These are phyloP conservation scores for Lissonota sp. DNA, from an alignment of 2,888 invertebrate genomes.

Conservation along the genomic window DNA sequence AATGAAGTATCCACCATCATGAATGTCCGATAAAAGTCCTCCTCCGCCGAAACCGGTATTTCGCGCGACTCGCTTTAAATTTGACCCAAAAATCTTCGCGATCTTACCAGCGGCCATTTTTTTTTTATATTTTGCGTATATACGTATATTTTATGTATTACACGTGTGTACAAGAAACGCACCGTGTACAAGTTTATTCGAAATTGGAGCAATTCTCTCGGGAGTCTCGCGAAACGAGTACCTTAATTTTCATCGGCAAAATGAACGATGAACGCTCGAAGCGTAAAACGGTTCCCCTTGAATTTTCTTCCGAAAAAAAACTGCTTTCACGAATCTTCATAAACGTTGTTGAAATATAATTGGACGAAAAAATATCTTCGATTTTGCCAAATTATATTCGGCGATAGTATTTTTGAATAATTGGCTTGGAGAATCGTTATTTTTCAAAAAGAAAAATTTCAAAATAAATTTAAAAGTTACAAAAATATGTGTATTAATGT, in stretches of 20 bases:
- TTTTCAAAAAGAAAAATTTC: too few relatives aligned
- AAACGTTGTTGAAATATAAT: neutral
- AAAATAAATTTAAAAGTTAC: too few relatives aligned
- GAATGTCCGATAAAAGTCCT: slow-evolving; percentile 26
- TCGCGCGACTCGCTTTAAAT: slow-evolving; percentile 66
- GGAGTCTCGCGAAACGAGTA: neutral
- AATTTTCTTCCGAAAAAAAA: neutral
- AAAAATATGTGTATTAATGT: too few relatives aligned
- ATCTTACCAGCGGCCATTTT: slow-evolving; percentile 3
- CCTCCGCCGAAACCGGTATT: slow-evolving; percentile 67
- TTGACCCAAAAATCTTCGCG: slow-evolving; percentile 66
- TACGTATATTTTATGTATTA: neutral
- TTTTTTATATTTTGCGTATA: neutral
- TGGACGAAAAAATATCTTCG: too few relatives aligned
- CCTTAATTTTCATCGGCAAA: neutral
- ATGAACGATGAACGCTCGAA: neutral
- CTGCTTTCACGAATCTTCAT: neutral
- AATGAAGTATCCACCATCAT: slow-evolving; percentile 46
- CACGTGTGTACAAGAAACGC: neutral
- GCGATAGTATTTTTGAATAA: too few relatives aligned
- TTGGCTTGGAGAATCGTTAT: too few relatives aligned
- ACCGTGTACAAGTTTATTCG: neutral
- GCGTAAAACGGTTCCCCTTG: neutral
- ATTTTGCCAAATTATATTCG: too few relatives aligned
- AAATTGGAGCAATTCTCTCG: slow-evolving; percentile 4